Evolutionary conservation across 2,797 vertebrate species (phyloP).

Genomic region (Synanceia verrucosa): DNA sequence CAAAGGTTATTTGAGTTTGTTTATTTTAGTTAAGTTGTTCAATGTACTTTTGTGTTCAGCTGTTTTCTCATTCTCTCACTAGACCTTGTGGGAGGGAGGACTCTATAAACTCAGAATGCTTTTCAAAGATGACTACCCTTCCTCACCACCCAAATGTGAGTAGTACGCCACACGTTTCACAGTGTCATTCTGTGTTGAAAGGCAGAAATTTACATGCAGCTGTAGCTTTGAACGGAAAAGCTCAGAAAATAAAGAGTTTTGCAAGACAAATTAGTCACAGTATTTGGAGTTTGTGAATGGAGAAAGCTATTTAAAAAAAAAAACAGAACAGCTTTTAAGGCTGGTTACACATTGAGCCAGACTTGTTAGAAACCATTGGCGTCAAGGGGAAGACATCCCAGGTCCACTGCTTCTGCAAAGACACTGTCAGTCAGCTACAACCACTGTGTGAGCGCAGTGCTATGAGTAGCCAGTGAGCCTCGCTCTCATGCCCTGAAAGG

Average conservation of each 20-base stretch:
- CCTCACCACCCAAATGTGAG: constrained; percentile 99
- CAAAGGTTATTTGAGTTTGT: background rate
- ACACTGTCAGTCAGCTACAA: too few species aligned
- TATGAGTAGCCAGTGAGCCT: too few species aligned
- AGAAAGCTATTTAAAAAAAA: background rate
- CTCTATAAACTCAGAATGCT: constrained; percentile 98
- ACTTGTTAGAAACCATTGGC: too few species aligned
- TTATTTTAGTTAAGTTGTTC: background rate
- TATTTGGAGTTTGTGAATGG: background rate
- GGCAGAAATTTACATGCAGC: background rate
- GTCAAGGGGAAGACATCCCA: too few species aligned
- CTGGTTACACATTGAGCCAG: too few species aligned
- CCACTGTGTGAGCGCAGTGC: too few species aligned
- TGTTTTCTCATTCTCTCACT: background rate
- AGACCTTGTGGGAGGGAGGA: constrained; percentile 99
- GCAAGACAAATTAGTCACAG: too few species aligned
- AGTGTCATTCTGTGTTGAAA: background rate
- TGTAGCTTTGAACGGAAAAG: background rate
- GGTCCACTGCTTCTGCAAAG: too few species aligned
- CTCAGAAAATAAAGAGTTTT: background rate
- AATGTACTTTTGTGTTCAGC: background rate
- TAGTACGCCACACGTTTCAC: background rate
- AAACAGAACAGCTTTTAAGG: too few species aligned
- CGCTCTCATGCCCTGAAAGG: too few species aligned
- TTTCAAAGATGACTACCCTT: constrained; percentile 99